Base-by-base conservation (phyloP, 30 jellyfish, hydroid and myxozoan genomes). In the Pseudorhiza aurosa region DNA sequence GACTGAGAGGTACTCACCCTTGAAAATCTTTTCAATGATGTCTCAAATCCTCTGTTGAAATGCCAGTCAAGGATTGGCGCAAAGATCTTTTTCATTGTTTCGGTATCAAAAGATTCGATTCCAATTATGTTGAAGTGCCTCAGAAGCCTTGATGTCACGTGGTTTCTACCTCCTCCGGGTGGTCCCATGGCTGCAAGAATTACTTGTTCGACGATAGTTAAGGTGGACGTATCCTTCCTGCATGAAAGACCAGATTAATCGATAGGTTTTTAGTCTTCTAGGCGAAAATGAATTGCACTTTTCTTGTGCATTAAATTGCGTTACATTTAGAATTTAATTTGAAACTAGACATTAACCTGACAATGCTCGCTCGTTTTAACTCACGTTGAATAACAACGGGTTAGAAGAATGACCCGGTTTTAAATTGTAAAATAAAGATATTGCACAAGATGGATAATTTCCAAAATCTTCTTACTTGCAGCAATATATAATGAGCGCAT, bases 141-240 rank as follows among this genome's bases (percentile, higher is more conserved):
- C 42, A 79, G 60, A n/a, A 79, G 83, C 63, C 91, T 65, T 19
- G 82, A 76, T 79, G 91, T 79, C 91, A 79, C 91, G 65, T 79
- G 83, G 37, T 79, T 79, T 79, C 91, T 65, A 5, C 91, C 91
- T n/a, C 91, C 91, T 33, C 83, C 91, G 18, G 91, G 91, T 15
- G 91, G 91, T 1, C 91, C 91, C 83, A 79, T 63, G 15, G 91
- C 91, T 19, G 83, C 83, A 36, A 79, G 75, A 14, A 79, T 62
- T 30, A 79, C 69, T 31, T 79, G 91, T 28, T 79, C 91, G 18
- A 63, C 91, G 3, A 79, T 63, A 24, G 46, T 51, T 14, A 79
- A 60, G 14, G 43, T 39, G 32, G 91, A 79, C 63, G 91, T 79
- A 35, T 79, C 91, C 27, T 79, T 79, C 46, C 91, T 79, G 44